These are phyloP conservation scores for Sciurus niger DNA, from an alignment of 2,113 vertebrate genomes.

Conservation along the genomic window DNA sequence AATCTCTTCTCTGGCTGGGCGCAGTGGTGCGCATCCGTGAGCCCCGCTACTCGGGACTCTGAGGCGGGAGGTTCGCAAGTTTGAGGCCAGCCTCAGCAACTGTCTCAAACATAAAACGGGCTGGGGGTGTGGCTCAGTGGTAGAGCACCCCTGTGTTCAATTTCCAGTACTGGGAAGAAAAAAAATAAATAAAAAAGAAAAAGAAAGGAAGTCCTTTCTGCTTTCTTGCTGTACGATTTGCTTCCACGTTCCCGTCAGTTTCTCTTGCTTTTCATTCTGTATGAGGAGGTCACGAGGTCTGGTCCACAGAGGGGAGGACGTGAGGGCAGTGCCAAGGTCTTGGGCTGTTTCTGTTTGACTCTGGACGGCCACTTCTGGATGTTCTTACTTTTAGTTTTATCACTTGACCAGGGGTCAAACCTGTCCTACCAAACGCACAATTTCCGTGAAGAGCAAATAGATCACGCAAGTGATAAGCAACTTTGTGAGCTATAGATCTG, in stretches of 20 bases:
- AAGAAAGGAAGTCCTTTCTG: background rate
- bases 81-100: too few species aligned
- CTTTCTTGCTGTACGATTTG: background rate
- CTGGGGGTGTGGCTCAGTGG: too few species aligned
- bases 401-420: too few species aligned
- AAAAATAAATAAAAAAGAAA: too few species aligned
- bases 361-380: background rate
- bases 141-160: too few species aligned
- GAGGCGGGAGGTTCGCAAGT: too few species aligned
- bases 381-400: slow-evolving; percentile 12
- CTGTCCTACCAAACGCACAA: background rate
- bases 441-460: background rate
- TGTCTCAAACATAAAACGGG: too few species aligned
- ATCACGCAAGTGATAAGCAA: background rate
- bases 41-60: too few species aligned
- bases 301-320: background rate
- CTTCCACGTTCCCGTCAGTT: slow-evolving; percentile 1
- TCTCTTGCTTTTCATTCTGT: background rate
- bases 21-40: too few species aligned
- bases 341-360: background rate
- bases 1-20: background rate
- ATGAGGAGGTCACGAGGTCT: background rate
- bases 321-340: background rate
- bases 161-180: too few species aligned
- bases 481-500: background rate